A percentile compares a stretch with the other conserved stretches of the same genome.
Evolutionary conservation across 1,140 invertebrate genomes (phyloP).

Genomic region (Cyclina sinensis): DNA sequence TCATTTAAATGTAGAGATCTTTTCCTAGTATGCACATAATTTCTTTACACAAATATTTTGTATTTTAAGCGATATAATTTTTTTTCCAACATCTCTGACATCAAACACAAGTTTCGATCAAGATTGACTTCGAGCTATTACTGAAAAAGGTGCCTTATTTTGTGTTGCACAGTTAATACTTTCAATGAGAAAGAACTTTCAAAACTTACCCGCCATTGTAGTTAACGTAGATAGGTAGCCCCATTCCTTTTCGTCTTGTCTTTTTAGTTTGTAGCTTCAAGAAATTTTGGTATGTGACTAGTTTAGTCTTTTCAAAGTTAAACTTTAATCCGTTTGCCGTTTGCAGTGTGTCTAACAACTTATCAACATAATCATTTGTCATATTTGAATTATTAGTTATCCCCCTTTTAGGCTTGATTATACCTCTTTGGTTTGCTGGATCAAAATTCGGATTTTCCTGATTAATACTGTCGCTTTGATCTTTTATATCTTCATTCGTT

Average conservation of each 20-base stretch:
- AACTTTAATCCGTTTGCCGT: constrained; percentile 66
- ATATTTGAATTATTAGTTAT: constrained; percentile 21
- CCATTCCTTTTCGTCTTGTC: constrained; percentile 37
- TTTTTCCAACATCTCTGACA: too few species aligned
- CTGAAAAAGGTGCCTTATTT: too few species aligned
- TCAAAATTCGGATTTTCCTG: constrained; percentile 41
- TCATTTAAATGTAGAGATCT: too few species aligned
- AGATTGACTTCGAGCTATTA: too few species aligned
- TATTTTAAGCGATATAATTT: too few species aligned
- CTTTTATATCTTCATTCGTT: constrained; percentile 60
- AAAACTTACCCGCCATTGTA: constrained; percentile 64
- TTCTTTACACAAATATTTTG: too few species aligned
- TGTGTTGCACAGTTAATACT: too few species aligned
- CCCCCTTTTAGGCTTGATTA: background rate
- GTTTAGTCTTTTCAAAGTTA: constrained; percentile 62
- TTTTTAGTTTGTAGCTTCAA: constrained; percentile 55
- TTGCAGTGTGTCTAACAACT: constrained; percentile 49
- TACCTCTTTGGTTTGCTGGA: background rate
- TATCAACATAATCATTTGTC: constrained; percentile 51
- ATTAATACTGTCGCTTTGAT: constrained; percentile 54
- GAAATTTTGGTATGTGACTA: constrained; percentile 52
- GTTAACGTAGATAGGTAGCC: constrained; percentile 60
- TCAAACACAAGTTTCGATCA: too few species aligned
- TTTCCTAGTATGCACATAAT: too few species aligned
- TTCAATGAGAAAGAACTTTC: too few species aligned